phyloP scores from a whole-genome alignment of 64 coral and sea anemone species.

The Astreopora myriophthalma region DNA sequence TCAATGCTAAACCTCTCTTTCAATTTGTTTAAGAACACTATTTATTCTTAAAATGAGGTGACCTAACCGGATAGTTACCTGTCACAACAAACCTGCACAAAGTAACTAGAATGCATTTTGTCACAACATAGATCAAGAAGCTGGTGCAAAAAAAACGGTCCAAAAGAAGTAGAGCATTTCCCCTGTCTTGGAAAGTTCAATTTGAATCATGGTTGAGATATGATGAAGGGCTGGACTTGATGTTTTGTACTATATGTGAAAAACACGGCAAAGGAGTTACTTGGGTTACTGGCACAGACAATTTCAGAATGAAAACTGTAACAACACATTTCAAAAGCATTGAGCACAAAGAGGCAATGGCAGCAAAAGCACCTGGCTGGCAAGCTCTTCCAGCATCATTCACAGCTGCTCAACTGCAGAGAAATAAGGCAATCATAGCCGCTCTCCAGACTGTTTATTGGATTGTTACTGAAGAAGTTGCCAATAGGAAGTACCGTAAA shows the following conservation, averaged over 20 bases:
- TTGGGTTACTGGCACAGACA: constrained; percentile 9
- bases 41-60: no score
- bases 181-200: neutral
- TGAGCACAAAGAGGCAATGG: constrained; percentile 8
- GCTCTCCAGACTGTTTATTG: neutral
- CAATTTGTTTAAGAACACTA: no score
- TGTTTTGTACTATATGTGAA: neutral
- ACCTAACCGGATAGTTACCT: no score
- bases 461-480: constrained; percentile 13
- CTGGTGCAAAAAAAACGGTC: no score
- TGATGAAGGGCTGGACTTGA: neutral
- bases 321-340: neutral
- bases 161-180: neutral
- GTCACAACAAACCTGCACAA: no score
- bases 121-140: no score
- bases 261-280: neutral
- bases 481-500: constrained; percentile 34
- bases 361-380: neutral
- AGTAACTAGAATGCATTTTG: no score
- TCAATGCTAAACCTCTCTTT: no score
- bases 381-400: neutral
- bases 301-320: constrained; percentile 14
- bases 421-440: constrained; percentile 9
- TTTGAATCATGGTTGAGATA: neutral
- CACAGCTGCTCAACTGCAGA: neutral